phyloP scores from a whole-genome alignment of 2,888 invertebrate genomes.

The Eretmocerus hayati region DNA sequence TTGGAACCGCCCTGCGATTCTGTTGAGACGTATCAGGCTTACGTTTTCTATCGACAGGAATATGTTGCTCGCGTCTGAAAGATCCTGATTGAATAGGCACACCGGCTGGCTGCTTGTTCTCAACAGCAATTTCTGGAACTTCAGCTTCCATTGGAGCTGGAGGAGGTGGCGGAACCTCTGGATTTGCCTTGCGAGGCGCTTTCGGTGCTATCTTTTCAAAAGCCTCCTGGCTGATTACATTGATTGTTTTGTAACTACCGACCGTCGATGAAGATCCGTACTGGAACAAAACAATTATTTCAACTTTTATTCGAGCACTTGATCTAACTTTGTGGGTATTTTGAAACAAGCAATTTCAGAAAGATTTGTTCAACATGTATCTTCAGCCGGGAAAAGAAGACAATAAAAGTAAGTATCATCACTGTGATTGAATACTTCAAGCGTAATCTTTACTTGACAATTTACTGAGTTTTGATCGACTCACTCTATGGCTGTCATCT shows the following conservation, averaged over 20 bases:
- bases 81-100: slow-evolving; percentile 11
- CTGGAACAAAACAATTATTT: too few relatives aligned
- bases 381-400: slow-evolving; percentile 46
- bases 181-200: slow-evolving; percentile 60
- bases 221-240: slow-evolving; percentile 78
- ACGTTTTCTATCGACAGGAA: slow-evolving; percentile 33
- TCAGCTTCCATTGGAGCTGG: slow-evolving; percentile 49
- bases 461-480: slow-evolving; percentile 12
- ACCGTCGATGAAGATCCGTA: slow-evolving; percentile 48
- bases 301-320: neutral
- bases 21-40: slow-evolving; percentile 27
- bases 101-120: slow-evolving; percentile 1
- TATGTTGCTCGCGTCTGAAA: slow-evolving; percentile 31
- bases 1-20: slow-evolving; percentile 55
- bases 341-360: slow-evolving; percentile 29
- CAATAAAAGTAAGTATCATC: slow-evolving; percentile 37
- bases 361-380: slow-evolving; percentile 31
- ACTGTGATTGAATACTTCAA: slow-evolving; percentile 12
- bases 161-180: slow-evolving; percentile 77
- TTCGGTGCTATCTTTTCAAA: slow-evolving; percentile 73
- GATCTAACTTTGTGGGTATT: slow-evolving; percentile 7
- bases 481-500: slow-evolving; percentile 52
- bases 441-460: neutral
- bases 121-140: neutral
- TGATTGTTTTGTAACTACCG: slow-evolving; percentile 75